phyloP scores from a whole-genome alignment of 2,888 invertebrate genomes.

The Hemistola chrysoprasaria region DNA sequence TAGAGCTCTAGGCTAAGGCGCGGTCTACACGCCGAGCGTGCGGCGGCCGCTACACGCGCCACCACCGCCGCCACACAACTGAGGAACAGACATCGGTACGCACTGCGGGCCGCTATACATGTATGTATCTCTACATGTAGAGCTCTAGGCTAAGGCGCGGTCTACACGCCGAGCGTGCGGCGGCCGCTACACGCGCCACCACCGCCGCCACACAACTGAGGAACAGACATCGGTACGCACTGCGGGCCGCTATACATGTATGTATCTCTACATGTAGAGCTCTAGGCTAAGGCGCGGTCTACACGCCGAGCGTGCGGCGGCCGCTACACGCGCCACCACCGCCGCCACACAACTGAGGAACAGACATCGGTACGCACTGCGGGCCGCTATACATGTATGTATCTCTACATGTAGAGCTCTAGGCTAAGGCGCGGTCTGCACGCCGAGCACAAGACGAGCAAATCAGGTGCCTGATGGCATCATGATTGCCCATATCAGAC shows the following conservation, averaged over 20 bases:
- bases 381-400: slow-evolving; percentile 54
- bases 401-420: slow-evolving; percentile 32
- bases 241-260: slow-evolving; percentile 57
- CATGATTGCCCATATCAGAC: no score
- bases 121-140: slow-evolving; percentile 40
- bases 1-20: slow-evolving; percentile 34
- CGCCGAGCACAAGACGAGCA: no score
- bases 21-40: slow-evolving; percentile 52
- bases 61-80: slow-evolving; percentile 43
- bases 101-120: slow-evolving; percentile 55
- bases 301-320: slow-evolving; percentile 47
- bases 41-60: slow-evolving; percentile 47
- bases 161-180: slow-evolving; percentile 49
- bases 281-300: slow-evolving; percentile 39
- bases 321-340: slow-evolving; percentile 46
- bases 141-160: slow-evolving; percentile 36
- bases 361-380: slow-evolving; percentile 61
- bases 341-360: slow-evolving; percentile 46
- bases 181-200: slow-evolving; percentile 47
- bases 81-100: slow-evolving; percentile 58
- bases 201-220: slow-evolving; percentile 44
- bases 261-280: slow-evolving; percentile 32
- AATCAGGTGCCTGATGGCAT: no score
- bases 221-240: slow-evolving; percentile 60
- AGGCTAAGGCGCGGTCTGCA: slow-evolving; percentile 46